Evolutionary conservation across 2,888 invertebrate genomes (phyloP).

Genomic region (Drosophila neonasuta): DNA sequence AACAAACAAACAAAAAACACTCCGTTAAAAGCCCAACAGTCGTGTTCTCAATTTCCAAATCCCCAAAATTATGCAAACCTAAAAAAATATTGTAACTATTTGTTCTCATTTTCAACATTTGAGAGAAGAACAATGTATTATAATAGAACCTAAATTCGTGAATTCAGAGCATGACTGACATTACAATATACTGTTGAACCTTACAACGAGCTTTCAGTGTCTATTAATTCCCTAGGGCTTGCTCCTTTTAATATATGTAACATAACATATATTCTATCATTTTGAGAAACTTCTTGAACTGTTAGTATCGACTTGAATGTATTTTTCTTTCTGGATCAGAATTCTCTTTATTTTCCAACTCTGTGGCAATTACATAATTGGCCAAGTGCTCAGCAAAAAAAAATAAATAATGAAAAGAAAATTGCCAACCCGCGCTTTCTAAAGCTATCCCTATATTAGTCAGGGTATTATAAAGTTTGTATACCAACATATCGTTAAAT

Average conservation of each 20-base stretch:
- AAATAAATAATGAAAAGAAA: neutral
- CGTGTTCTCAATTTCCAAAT: conserved; percentile 39
- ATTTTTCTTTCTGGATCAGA: conserved; percentile 22
- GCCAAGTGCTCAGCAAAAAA: conserved; percentile 52
- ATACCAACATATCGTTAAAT: conserved; percentile 79
- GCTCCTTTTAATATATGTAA: conserved; percentile 16
- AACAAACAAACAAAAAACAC: conserved; percentile 11
- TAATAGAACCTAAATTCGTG: neutral
- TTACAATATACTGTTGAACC: conserved; percentile 23
- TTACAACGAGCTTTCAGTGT: conserved; percentile 54
- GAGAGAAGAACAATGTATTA: neutral
- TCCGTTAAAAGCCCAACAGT: conserved; percentile 34
- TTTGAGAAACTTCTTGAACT: conserved; percentile 13
- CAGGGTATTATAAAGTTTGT: conserved; percentile 76
- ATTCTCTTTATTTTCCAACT: conserved; percentile 21
- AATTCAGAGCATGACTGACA: conserved; percentile 30
- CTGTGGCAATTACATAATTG: conserved; percentile 35
- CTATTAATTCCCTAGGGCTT: conserved; percentile 40
- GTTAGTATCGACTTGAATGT: conserved; percentile 7
- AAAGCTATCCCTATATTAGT: conserved; percentile 59
- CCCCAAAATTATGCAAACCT: neutral
- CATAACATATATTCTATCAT: conserved; percentile 7
- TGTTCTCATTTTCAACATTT: neutral
- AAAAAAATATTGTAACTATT: neutral
- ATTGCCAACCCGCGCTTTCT: conserved; percentile 51